Conservation (phyloP, 2,113 vertebrate species). For the Stegostoma tigrinum region DNA sequence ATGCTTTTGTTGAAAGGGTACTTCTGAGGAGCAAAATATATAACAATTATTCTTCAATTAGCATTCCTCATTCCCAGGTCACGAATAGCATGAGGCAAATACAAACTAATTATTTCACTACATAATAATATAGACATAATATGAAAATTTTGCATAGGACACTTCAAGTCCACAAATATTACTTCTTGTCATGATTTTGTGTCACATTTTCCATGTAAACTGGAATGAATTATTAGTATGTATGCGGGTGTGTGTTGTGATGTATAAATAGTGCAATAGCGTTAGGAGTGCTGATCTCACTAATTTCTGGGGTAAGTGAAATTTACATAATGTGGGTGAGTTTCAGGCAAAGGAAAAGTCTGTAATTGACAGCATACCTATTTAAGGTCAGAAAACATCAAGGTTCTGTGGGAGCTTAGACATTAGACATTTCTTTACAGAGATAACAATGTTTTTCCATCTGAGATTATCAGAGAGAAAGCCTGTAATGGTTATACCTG, state of each 20-base stretch:
- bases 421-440: background rate
- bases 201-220: background rate
- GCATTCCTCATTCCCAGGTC: background rate
- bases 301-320: background rate
- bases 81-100: background rate
- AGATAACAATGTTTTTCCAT: background rate
- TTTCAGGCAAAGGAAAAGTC: background rate
- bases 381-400: background rate
- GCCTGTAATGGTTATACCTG: background rate
- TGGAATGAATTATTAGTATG: background rate
- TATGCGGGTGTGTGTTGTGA: background rate
- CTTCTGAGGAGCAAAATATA: background rate
- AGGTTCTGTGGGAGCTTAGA: background rate
- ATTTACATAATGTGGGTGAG: slow-evolving; percentile 5
- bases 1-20: background rate
- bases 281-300: background rate
- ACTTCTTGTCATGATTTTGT: background rate
- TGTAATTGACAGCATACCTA: background rate
- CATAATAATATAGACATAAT: background rate
- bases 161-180: background rate
- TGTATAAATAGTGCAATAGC: background rate
- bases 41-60: background rate
- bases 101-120: background rate
- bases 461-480: background rate
- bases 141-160: background rate